Conservation (phyloP, 2,797 vertebrate genomes). For the Melanotaenia pygmaea region DNA sequence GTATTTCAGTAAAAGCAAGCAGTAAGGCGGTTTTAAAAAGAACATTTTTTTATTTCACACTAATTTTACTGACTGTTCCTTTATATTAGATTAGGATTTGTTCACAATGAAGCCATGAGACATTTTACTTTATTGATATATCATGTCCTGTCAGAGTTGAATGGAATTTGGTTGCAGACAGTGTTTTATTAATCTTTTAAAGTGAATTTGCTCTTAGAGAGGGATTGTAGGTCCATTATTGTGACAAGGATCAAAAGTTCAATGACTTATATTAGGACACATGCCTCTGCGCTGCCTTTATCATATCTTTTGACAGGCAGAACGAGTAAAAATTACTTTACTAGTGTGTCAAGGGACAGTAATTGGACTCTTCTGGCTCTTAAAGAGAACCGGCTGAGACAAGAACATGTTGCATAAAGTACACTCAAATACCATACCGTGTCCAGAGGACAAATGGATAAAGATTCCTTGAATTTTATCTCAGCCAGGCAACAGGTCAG, state of each 20-base stretch:
- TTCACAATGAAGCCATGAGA: constrained; percentile 6
- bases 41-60: constrained; percentile 27
- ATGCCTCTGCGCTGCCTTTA: not conserved
- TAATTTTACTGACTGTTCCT: constrained; percentile 28
- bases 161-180: not conserved
- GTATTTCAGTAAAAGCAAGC: constrained; percentile 1
- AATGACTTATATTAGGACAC: not conserved
- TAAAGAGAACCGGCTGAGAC: constrained; percentile 9
- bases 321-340: not conserved
- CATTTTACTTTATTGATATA: constrained; percentile 3
- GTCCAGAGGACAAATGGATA: constrained; percentile 38
- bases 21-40: not conserved
- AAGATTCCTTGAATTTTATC: constrained; percentile 53
- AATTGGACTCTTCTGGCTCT: constrained; percentile 15
- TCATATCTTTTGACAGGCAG: constrained; percentile 7
- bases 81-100: constrained; percentile 27
- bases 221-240: not conserved
- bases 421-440: constrained; percentile 24
- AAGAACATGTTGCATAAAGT: constrained; percentile 51
- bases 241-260: not conserved
- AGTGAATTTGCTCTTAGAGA: not conserved
- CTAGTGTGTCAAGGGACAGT: constrained; percentile 9
- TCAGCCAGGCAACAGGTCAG: constrained; percentile 43
- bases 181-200: constrained; percentile 9
- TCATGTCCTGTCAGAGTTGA: not conserved